A percentile compares a stretch with the other conserved stretches of the same genome.
phyloP scores from a whole-genome alignment of 2,888 invertebrate genomes.

The Nineta flava region DNA sequence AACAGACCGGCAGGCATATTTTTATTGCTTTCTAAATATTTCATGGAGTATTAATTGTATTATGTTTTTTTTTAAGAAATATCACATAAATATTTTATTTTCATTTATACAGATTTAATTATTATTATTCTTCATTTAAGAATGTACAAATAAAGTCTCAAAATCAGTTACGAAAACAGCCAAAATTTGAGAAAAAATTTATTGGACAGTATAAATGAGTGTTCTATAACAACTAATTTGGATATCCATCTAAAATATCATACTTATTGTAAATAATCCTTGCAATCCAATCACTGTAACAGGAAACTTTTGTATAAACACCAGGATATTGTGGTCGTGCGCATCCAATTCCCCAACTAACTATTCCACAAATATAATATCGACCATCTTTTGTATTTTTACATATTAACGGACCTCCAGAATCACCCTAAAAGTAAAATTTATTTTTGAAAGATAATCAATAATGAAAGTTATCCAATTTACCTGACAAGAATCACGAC shows the following conservation, averaged over 20 bases:
- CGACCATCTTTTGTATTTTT: constrained; percentile 14
- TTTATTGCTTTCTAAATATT: too few species aligned
- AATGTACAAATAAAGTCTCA: too few species aligned
- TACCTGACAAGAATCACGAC: constrained; percentile 19
- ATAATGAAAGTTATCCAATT: not conserved
- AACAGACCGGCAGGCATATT: too few species aligned
- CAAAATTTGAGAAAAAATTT: too few species aligned
- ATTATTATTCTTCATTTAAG: too few species aligned
- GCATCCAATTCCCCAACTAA: constrained; percentile 21
- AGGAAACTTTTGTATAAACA: constrained; percentile 18
- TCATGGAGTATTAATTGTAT: too few species aligned
- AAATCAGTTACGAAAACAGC: too few species aligned
- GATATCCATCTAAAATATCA: not conserved
- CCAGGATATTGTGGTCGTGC: constrained; percentile 17
- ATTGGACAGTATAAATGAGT: too few species aligned
- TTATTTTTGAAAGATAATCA: not conserved
- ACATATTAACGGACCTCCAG: constrained; percentile 20
- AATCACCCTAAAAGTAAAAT: constrained; percentile 18
- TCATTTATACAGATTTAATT: too few species aligned
- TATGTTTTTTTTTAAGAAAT: too few species aligned
- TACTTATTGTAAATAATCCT: constrained; percentile 10
- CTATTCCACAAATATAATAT: constrained; percentile 20
- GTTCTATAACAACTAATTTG: too few species aligned
- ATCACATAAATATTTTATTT: too few species aligned
- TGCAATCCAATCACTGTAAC: constrained; percentile 17